These are phyloP conservation scores for Berghia stephanieae DNA, from an alignment of 1,140 invertebrate species.

Conservation along the genomic window DNA sequence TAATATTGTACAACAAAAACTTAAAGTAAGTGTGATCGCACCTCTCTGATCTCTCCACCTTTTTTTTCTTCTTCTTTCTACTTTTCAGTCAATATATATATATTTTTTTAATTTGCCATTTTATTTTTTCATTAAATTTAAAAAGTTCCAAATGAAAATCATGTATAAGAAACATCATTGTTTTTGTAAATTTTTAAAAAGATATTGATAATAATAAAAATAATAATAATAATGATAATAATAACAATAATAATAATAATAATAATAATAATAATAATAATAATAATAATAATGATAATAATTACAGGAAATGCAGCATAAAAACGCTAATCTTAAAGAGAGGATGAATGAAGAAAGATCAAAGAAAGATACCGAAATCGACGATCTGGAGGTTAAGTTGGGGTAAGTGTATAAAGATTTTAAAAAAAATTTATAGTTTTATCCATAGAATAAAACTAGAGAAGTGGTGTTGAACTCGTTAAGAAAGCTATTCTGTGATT, in stretches of 20 bases:
- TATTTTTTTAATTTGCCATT: no score
- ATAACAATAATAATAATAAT: neutral
- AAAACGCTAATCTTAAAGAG: conserved; percentile 48
- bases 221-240: no score
- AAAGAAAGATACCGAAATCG: conserved; percentile 53
- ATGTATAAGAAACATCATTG: no score
- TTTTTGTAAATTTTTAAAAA: no score
- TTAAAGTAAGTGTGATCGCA: conserved; percentile 32
- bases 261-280: neutral
- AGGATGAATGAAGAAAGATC: conserved; percentile 44
- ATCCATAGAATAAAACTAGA: neutral
- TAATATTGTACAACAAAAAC: conserved; percentile 37
- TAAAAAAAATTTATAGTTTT: neutral
- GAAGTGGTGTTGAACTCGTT: no score
- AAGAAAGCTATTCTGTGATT: no score
- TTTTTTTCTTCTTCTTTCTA: neutral
- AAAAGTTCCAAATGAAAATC: no score
- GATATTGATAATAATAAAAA: no score
- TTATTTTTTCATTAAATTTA: no score
- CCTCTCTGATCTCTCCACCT: neutral
- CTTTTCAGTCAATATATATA: neutral
- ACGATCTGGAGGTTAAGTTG: conserved; percentile 53
- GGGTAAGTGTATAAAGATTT: conserved; percentile 41
- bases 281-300: conserved; percentile 15
- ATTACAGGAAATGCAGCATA: conserved; percentile 51